Evolutionary conservation across 2,113 vertebrate species (phyloP).

Genomic region (Paramormyrops kingsleyae): DNA sequence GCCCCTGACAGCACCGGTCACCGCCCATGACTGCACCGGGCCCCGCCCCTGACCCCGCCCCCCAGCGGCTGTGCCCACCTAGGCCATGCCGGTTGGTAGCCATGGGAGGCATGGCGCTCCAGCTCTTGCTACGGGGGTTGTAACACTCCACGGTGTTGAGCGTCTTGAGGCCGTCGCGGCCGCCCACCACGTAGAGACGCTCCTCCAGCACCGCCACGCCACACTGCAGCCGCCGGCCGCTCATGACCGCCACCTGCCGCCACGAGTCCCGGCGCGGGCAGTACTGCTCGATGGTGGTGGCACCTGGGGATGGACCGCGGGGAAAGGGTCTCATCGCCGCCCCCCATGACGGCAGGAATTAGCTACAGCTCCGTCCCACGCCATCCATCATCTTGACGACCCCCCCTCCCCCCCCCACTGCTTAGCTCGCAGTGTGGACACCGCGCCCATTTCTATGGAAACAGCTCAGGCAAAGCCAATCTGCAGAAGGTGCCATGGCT

Average conservation of each 20-base stretch:
- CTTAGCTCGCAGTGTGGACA: not conserved
- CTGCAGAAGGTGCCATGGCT: not conserved
- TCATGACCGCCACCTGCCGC: constrained; percentile 94
- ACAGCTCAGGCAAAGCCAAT: not conserved
- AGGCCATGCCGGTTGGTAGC: constrained; percentile 93
- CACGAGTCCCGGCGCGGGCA: constrained; percentile 87
- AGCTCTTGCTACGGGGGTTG: constrained; percentile 88
- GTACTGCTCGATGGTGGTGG: constrained; percentile 96
- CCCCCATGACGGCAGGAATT: not conserved
- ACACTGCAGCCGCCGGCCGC: constrained; percentile 89
- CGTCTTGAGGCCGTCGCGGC: constrained; percentile 92
- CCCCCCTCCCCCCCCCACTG: not conserved
- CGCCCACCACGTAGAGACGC: constrained; percentile 90
- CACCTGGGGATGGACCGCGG: constrained; percentile 62
- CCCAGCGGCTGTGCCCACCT: constrained; percentile 53
- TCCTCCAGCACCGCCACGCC: constrained; percentile 87
- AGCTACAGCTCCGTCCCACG: not conserved
- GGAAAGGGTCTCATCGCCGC: not conserved
- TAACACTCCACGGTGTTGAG: constrained; percentile 96
- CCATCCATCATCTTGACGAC: not conserved
- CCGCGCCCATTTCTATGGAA: not conserved
- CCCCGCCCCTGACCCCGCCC: not conserved
- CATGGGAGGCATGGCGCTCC: constrained; percentile 98
- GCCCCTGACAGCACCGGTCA: not conserved
- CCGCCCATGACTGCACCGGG: not conserved